Conservation (phyloP, 2,797 vertebrate species). For the Rhodeus uyekii region DNA sequence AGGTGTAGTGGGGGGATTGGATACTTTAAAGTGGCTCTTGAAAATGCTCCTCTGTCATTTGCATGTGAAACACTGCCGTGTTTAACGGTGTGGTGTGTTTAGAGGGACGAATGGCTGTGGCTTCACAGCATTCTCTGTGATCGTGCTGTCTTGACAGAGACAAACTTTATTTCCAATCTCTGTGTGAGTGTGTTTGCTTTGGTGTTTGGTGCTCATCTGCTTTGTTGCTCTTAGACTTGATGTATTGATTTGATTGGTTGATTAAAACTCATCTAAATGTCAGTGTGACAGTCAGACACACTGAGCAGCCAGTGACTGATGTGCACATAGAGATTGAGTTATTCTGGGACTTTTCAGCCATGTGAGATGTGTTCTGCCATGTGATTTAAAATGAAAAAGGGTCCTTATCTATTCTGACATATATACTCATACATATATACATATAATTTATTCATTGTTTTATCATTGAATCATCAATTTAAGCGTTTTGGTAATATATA, state of each 20-base stretch:
- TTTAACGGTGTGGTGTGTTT: conserved; percentile 70
- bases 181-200: conserved; percentile 47
- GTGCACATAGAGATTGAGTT: neutral
- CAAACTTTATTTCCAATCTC: conserved; percentile 95
- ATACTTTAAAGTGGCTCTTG: conserved; percentile 93
- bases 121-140: conserved; percentile 94
- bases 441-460: neutral
- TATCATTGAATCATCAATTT: neutral
- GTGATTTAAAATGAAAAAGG: neutral
- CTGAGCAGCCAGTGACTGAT: conserved; percentile 2
- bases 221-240: conserved; percentile 28
- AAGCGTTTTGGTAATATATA: neutral
- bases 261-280: conserved; percentile 31
- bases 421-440: too few relatives aligned
- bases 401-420: neutral
- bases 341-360: neutral
- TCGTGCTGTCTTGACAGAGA: conserved; percentile 87
- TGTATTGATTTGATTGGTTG: conserved; percentile 30
- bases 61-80: conserved; percentile 95
- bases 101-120: conserved; percentile 90
- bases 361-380: neutral
- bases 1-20: conserved; percentile 78
- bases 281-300: conserved; percentile 7
- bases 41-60: conserved; percentile 93
- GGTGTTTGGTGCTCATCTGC: conserved; percentile 18